Conservation (phyloP, 2,888 invertebrate species). For the Apodemia zela region DNA sequence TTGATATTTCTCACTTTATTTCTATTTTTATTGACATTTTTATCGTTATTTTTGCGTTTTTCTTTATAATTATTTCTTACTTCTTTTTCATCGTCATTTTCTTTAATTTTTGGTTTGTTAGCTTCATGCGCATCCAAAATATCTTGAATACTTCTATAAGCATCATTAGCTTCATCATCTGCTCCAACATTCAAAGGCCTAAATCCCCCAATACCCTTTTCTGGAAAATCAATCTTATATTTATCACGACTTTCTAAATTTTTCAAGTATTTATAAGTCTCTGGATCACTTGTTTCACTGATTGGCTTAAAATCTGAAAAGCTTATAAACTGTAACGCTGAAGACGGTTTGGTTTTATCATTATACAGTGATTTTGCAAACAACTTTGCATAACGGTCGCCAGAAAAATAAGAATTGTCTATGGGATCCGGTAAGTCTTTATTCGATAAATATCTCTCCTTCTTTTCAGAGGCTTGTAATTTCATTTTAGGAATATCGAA, state of each 20-base stretch:
- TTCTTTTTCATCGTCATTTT: slow-evolving; percentile 39
- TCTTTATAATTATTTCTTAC: slow-evolving; percentile 36
- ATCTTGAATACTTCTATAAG: slow-evolving; percentile 60
- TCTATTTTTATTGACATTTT: slow-evolving; percentile 32
- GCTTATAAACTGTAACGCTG: slow-evolving; percentile 46
- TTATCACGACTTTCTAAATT: slow-evolving; percentile 50
- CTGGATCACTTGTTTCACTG: slow-evolving; percentile 55
- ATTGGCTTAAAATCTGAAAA: slow-evolving; percentile 56
- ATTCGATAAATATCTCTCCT: slow-evolving; percentile 39
- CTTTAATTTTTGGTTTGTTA: slow-evolving; percentile 42
- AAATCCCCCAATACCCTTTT: slow-evolving; percentile 39
- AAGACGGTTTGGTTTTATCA: slow-evolving; percentile 39
- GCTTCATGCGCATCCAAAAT: slow-evolving; percentile 64
- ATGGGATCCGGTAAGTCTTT: slow-evolving; percentile 39
- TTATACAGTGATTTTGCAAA: slow-evolving; percentile 35
- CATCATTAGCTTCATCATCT: slow-evolving; percentile 37
- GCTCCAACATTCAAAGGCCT: slow-evolving; percentile 41
- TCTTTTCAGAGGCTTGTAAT: slow-evolving; percentile 51
- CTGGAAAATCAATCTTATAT: slow-evolving; percentile 40
- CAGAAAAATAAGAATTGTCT: slow-evolving; percentile 40
- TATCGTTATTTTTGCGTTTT: slow-evolving; percentile 20
- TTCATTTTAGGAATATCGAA: slow-evolving; percentile 37
- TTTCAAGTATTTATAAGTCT: slow-evolving; percentile 61
- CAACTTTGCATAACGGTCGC: slow-evolving; percentile 43
- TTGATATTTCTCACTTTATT: slow-evolving; percentile 40